These are phyloP conservation scores for Camponotus pennsylvanicus DNA, from an alignment of 1,140 invertebrate species.

Conservation along the genomic window DNA sequence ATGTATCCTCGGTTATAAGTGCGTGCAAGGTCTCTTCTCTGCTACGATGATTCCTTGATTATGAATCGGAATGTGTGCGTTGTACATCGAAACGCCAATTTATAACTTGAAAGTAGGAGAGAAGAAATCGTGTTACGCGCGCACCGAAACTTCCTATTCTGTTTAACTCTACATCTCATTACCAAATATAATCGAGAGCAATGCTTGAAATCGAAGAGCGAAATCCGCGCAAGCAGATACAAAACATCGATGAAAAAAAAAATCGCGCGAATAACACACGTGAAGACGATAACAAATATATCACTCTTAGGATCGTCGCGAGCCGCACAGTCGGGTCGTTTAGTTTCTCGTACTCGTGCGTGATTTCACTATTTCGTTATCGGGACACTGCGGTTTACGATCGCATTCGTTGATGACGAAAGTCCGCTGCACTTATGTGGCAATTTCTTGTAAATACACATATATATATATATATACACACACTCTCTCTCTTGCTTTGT, in stretches of 20 bases:
- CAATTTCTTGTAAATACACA: neutral
- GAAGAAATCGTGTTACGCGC: neutral
- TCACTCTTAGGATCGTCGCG: neutral
- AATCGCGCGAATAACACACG: too few relatives aligned
- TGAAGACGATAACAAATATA: neutral
- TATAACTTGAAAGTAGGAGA: constrained; percentile 2
- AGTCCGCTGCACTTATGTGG: constrained; percentile 1
- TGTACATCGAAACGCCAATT: constrained; percentile 13
- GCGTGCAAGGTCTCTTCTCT: constrained; percentile 43
- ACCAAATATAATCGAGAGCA: neutral
- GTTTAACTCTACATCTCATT: neutral
- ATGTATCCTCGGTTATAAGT: constrained; percentile 33
- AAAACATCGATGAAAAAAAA: neutral
- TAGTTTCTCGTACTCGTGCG: neutral
- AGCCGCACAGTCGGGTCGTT: neutral
- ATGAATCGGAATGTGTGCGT: neutral
- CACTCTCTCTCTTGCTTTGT: neutral
- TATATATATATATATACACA: neutral
- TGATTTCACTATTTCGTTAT: constrained; percentile 30
- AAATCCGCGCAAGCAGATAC: neutral
- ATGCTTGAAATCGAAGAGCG: neutral
- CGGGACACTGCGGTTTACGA: constrained; percentile 20
- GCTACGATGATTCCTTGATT: constrained; percentile 8
- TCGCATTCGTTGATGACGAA: constrained; percentile 41
- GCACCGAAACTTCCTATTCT: constrained; percentile 1